Percentiles rank a stretch among this genome's conserved stretches.
phyloP scores from a whole-genome alignment of 1,140 invertebrate genomes.

The Oryctes rhinoceros region DNA sequence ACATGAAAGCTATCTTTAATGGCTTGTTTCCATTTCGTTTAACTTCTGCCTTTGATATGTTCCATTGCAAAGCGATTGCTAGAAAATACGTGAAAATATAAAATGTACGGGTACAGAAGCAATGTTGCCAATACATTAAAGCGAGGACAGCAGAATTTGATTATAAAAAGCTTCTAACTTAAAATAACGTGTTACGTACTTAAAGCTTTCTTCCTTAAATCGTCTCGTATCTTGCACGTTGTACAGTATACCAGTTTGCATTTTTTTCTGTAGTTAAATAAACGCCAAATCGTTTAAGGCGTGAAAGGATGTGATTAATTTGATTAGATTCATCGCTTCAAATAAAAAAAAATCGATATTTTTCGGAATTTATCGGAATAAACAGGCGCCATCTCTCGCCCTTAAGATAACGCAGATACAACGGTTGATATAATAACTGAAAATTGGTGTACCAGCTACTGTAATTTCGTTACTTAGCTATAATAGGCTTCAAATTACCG shows the following conservation, averaged over 20 bases:
- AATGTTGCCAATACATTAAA: too few species aligned
- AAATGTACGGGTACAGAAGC: too few species aligned
- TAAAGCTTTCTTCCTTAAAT: too few species aligned
- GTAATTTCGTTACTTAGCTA: conserved; percentile 1
- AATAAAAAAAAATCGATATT: neutral
- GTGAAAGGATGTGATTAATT: too few species aligned
- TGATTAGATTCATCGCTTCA: too few species aligned
- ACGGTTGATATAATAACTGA: neutral
- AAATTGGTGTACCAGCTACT: neutral
- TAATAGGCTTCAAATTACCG: neutral
- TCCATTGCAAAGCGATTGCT: neutral
- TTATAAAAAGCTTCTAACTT: too few species aligned
- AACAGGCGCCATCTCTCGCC: neutral
- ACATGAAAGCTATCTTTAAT: neutral
- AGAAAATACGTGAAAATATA: neutral
- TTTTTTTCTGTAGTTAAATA: too few species aligned
- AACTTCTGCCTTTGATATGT: neutral
- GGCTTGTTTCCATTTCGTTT: neutral
- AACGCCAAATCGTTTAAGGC: too few species aligned
- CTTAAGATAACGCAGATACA: neutral
- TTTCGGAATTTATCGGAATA: neutral
- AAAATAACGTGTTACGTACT: too few species aligned
- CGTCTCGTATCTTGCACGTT: too few species aligned
- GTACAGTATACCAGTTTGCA: too few species aligned
- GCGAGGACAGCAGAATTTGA: too few species aligned